A percentile compares a stretch with the other conserved stretches of the same genome.
Conservation (phyloP, 2,113 vertebrate species). For the Psephotus haematonotus region DNA sequence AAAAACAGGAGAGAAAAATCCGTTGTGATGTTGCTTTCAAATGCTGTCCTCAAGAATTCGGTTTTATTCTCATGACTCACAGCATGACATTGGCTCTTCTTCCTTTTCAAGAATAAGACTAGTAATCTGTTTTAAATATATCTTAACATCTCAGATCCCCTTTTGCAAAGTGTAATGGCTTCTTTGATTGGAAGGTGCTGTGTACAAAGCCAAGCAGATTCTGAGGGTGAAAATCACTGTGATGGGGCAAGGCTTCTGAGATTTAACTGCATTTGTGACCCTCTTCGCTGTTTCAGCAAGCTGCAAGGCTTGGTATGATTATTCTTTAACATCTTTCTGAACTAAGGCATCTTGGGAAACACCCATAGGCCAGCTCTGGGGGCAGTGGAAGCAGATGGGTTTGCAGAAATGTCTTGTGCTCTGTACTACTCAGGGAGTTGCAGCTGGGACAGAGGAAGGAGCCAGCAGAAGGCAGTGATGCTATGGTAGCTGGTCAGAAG, state of each 20-base stretch:
- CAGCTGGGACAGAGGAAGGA: not conserved
- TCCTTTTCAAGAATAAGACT: not conserved
- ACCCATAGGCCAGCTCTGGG: not conserved
- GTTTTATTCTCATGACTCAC: not conserved
- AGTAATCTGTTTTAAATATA: not conserved
- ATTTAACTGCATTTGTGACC: not conserved
- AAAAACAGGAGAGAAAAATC: not conserved
- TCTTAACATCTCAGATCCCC: not conserved
- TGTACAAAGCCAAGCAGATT: not conserved
- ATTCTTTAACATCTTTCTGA: not conserved
- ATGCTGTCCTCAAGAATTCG: not conserved
- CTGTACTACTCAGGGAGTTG: accelerated
- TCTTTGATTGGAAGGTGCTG: not conserved
- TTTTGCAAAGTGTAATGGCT: not conserved
- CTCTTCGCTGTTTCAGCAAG: accelerated
- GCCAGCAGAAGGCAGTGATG: not conserved
- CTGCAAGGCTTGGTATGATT: not conserved
- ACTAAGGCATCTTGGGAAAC: not conserved
- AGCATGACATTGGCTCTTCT: not conserved
- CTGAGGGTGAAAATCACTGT: not conserved
- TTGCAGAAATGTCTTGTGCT: not conserved
- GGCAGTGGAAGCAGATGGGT: not conserved
- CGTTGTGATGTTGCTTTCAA: not conserved
- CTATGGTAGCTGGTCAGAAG: not conserved
- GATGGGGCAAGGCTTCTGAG: not conserved